phyloP scores from a whole-genome alignment of 2,113 vertebrate genomes.

The Eptesicus fuscus region DNA sequence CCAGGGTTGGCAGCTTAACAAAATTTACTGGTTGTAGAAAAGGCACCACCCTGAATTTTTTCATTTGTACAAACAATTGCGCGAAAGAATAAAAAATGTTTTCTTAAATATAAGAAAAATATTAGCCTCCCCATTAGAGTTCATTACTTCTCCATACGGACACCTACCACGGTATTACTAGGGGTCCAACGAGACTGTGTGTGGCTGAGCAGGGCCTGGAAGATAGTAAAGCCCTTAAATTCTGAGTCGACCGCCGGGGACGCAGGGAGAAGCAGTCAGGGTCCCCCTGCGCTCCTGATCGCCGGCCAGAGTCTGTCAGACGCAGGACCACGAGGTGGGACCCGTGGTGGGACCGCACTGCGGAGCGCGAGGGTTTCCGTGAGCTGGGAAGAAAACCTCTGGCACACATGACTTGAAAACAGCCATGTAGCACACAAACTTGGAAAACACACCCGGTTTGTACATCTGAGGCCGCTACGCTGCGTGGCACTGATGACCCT shows the following conservation, averaged over 20 bases:
- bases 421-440: not conserved
- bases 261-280: fast-evolving
- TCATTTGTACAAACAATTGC: not conserved
- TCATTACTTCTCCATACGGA: not conserved
- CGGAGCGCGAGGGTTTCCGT: not conserved
- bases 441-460: not conserved
- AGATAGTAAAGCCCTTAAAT: not conserved
- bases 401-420: not conserved
- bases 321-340: fast-evolving
- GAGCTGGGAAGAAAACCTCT: not conserved
- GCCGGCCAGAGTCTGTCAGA: too few relatives aligned
- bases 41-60: not conserved
- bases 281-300: fast-evolving
- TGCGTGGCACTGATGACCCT: not conserved
- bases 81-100: not conserved
- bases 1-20: too few relatives aligned
- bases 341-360: fast-evolving
- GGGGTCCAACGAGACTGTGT: not conserved
- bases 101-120: not conserved
- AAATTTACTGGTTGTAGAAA: too few relatives aligned
- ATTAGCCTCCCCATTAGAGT: not conserved
- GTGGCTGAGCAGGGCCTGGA: not conserved
- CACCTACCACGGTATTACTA: fast-evolving
- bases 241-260: not conserved
- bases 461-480: not conserved